Base-by-base conservation (phyloP, 2,113 vertebrate genomes). In the Gymnocephalus cernua region DNA sequence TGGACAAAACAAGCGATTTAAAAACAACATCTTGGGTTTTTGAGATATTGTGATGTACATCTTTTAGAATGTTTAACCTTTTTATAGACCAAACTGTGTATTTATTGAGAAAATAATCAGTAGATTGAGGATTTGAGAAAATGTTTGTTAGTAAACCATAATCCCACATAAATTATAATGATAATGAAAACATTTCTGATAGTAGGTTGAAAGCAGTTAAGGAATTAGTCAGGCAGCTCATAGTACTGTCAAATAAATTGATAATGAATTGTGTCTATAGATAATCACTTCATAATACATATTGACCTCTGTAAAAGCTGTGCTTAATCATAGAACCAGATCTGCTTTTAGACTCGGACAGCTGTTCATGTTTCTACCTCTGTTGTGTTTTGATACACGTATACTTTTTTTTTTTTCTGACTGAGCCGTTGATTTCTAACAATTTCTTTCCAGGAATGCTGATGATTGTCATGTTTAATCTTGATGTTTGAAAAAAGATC, bases 391-490 rank as follows among this genome's bases (percentile, higher is more conserved):
- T 77, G 16, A 74, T 45, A 47, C 2, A 3, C 53, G 65, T 44
- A 23, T 2, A 2, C 45, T 66, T 15, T 50, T 58, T 69, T 50
- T 58, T 69, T 0, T 41, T 8, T 73, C 4, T 64, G 16, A 23
- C 14, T 35, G 38, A 41, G 38, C 38, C 0, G 10, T 10, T 11
- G 10, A 11, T 41, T 41, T 35, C 0, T 41, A 38, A 38, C 18
- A 45, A 0, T 29, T 65, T 53, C 21, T 59, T 72, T 66, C 5
- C 29, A 63, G 72, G 35, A 57, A 79, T 41, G 6, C 15, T 4
- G 41, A 65, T 66, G 68, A 70, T 72, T 68, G 54, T 64, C 50
- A 41, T 82, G 72, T 83, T 80, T 79, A 77, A 77, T 80, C n/a
- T 85, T 65, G 56, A 27, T 69, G 62, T 81, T 76, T 80, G 29